Conservation (phyloP, 2,797 vertebrate genomes). For the Enteromius anoplus region DNA sequence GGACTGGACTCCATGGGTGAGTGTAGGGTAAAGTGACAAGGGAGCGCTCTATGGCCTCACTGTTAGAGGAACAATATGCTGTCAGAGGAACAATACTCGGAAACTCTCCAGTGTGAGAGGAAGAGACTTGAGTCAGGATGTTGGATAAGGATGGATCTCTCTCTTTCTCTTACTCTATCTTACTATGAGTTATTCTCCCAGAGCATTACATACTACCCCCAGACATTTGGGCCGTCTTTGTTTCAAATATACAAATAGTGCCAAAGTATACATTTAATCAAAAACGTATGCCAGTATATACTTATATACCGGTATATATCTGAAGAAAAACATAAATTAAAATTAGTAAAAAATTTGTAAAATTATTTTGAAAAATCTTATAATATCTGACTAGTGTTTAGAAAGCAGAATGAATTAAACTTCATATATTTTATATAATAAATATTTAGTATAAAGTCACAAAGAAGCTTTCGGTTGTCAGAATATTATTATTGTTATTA, state of each 20-base stretch:
- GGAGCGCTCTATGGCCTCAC: conserved; percentile 57
- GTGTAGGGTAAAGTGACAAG: conserved; percentile 23
- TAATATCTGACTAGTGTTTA: too few species aligned
- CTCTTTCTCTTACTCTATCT: conserved; percentile 24
- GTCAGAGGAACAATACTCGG: conserved; percentile 73
- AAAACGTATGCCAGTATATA: not conserved
- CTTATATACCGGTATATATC: not conserved
- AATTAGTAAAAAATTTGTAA: too few species aligned
- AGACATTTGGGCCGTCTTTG: not conserved
- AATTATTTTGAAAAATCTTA: too few species aligned
- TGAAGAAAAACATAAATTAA: too few species aligned
- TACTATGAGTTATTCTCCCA: conserved; percentile 25
- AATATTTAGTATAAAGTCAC: not conserved
- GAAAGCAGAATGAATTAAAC: too few species aligned
- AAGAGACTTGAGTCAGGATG: conserved; percentile 67
- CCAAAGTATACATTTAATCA: not conserved
- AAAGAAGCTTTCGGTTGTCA: not conserved
- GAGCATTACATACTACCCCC: not conserved
- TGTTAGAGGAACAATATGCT: conserved; percentile 69
- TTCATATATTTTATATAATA: not conserved
- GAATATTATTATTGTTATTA: not conserved
- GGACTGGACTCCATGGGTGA: conserved; percentile 20
- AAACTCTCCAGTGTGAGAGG: conserved; percentile 63
- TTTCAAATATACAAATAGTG: not conserved
- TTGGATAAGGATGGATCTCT: conserved; percentile 60